These are phyloP conservation scores for Scelioninae gen. 1 DNA, from an alignment of 2,888 invertebrate genomes.

Conservation along the genomic window DNA sequence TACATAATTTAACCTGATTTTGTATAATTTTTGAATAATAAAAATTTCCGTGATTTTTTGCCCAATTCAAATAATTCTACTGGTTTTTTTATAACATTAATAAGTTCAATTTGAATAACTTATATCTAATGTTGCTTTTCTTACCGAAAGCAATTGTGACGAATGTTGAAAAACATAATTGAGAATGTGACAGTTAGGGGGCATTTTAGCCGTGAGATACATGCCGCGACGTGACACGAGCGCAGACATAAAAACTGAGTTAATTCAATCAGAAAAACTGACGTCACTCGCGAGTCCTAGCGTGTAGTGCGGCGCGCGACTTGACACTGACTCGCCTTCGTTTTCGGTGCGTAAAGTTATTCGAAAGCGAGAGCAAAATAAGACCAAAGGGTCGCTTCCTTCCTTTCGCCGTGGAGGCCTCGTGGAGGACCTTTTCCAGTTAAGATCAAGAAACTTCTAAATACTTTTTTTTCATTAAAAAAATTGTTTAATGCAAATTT, in stretches of 20 bases:
- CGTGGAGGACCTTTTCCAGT: constrained; percentile 53
- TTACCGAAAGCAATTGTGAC: constrained; percentile 82
- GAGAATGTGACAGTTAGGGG: constrained; percentile 74
- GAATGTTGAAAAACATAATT: constrained; percentile 83
- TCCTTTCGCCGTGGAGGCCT: constrained; percentile 69
- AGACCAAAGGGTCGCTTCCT: constrained; percentile 64
- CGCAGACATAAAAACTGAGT: too few species aligned
- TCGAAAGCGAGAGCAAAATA: constrained; percentile 64
- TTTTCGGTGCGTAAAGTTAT: constrained; percentile 65
- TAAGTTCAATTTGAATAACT: too few species aligned
- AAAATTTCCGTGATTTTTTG: too few species aligned
- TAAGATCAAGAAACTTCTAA: constrained; percentile 71
- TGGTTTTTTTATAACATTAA: too few species aligned
- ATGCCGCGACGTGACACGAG: background rate
- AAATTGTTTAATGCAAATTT: too few species aligned
- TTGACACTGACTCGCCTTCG: constrained; percentile 65
- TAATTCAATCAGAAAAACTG: background rate
- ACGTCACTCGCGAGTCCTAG: constrained; percentile 66
- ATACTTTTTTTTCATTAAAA: too few species aligned
- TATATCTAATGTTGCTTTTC: constrained; percentile 6
- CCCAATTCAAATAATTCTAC: too few species aligned
- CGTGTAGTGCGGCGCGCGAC: constrained; percentile 61
- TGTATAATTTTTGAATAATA: too few species aligned
- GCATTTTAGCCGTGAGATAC: constrained; percentile 66
- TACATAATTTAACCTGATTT: too few species aligned